phyloP scores from a whole-genome alignment of 2,888 invertebrate genomes.

The Resseliella maxima region DNA sequence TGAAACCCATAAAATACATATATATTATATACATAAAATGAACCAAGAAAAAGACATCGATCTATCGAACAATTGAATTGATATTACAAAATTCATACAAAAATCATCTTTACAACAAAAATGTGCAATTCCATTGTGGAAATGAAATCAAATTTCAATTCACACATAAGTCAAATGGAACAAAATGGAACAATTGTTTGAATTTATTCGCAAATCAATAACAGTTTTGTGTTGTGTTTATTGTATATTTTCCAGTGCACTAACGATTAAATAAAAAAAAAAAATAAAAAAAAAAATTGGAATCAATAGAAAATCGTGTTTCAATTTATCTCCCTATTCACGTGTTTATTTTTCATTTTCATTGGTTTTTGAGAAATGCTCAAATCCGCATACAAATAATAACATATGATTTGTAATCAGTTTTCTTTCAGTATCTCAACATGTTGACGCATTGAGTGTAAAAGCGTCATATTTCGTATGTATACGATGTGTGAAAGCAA shows the following conservation, averaged over 20 bases:
- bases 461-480: too few relatives aligned
- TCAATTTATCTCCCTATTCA: not conserved
- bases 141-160: not conserved
- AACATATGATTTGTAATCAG: too few relatives aligned
- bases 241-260: slow-evolving; percentile 28
- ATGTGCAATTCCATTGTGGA: slow-evolving; percentile 31
- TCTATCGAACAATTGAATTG: not conserved
- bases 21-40: not conserved
- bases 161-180: not conserved
- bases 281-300: too few relatives aligned
- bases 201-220: slow-evolving; percentile 11
- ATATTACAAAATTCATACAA: not conserved
- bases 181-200: not conserved
- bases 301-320: not conserved
- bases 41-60: slow-evolving; percentile 17
- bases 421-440: too few relatives aligned
- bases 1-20: not conserved
- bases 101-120: not conserved
- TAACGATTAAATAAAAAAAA: slow-evolving; percentile 36
- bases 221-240: slow-evolving; percentile 15
- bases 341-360: not conserved
- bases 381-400: too few relatives aligned
- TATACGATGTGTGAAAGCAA: not conserved
- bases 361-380: not conserved
- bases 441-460: too few relatives aligned